Conservation (phyloP, 92 coral and sea anemone genomes). For the Heliopora coerulea region DNA sequence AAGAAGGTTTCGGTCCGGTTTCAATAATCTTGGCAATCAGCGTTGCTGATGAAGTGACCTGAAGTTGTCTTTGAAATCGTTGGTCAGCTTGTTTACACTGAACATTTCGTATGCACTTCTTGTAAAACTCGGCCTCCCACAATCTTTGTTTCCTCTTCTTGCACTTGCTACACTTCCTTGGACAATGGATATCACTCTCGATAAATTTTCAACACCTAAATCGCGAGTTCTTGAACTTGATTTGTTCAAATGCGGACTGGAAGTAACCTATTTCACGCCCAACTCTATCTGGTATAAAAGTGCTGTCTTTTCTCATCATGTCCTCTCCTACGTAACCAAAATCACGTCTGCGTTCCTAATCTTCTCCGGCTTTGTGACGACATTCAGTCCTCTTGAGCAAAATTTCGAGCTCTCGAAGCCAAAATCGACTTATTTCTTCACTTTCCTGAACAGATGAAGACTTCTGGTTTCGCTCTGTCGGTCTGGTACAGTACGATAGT, state of each 20-base stretch:
- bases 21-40: conserved; percentile 22
- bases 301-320: too few species aligned
- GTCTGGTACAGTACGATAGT: too few species aligned
- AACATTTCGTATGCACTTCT: background rate
- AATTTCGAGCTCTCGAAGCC: too few species aligned
- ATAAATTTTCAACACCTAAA: background rate
- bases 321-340: too few species aligned
- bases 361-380: too few species aligned
- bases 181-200: background rate
- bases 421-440: too few species aligned
- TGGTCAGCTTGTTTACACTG: background rate
- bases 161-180: background rate
- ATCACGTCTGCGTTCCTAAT: too few species aligned
- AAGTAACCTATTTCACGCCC: conserved; percentile 4
- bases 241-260: conserved; percentile 6
- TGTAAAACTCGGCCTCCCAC: conserved; percentile 8
- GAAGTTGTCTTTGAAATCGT: background rate
- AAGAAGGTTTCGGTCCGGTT: conserved; percentile 18
- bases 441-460: too few species aligned
- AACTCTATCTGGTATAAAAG: background rate
- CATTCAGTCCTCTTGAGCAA: too few species aligned
- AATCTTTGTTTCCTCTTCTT: background rate
- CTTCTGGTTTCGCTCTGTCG: too few species aligned
- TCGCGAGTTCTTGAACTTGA: conserved; percentile 27
- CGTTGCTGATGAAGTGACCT: conserved; percentile 3